A percentile compares a stretch with the other conserved stretches of the same genome.
Evolutionary conservation across 2,113 vertebrate genomes (phyloP).

Genomic region (Pollimyrus isidori): DNA sequence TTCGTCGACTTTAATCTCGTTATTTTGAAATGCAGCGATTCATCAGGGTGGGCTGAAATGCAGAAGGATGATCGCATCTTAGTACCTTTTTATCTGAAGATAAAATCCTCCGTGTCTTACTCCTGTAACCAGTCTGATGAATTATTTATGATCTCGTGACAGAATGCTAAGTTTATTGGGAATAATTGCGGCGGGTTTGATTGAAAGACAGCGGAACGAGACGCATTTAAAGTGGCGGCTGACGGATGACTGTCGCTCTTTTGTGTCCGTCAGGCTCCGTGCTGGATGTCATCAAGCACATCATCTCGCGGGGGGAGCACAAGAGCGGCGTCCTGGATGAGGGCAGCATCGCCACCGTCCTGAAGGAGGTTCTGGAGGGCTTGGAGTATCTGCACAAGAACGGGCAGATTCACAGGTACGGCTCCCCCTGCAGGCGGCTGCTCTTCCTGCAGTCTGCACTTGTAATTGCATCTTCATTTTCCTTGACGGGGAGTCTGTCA

Average conservation of each 20-base stretch:
- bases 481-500: neutral
- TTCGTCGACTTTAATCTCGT: neutral
- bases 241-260: neutral
- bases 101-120: neutral
- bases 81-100: neutral
- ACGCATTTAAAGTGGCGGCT: neutral
- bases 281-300: constrained; percentile 90
- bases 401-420: constrained; percentile 87
- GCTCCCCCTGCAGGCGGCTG: neutral
- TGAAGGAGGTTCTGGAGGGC: constrained; percentile 85
- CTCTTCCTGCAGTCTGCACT: neutral
- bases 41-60: neutral
- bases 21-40: neutral
- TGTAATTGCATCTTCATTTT: neutral
- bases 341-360: constrained; percentile 75
- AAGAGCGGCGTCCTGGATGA: constrained; percentile 78
- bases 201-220: neutral
- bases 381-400: constrained; percentile 93
- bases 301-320: constrained; percentile 84
- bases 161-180: neutral
- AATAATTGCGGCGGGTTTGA: neutral
- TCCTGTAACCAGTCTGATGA: neutral
- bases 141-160: neutral
- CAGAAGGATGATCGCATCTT: neutral
- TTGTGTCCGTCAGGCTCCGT: constrained; percentile 69